A percentile compares a stretch with the other conserved stretches of the same genome.
These are phyloP conservation scores for Gonioctena quinquepunctata DNA, from an alignment of 1,140 invertebrate genomes.

Conservation along the genomic window DNA sequence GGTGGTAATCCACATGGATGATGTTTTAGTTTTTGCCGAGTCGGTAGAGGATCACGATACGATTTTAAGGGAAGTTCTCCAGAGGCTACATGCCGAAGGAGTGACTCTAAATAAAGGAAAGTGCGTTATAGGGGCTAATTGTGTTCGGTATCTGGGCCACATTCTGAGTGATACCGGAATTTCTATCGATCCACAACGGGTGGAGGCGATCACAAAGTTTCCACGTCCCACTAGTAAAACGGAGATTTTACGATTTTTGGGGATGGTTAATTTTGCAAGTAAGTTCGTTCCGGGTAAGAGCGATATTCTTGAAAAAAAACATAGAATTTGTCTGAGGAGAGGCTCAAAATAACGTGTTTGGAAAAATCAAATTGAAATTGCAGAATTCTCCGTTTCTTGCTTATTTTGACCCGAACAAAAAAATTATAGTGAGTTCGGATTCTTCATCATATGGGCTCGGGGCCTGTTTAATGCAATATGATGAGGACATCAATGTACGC, in stretches of 20 bases:
- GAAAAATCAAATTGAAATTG: not conserved
- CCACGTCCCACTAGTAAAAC: not conserved
- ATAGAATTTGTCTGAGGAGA: not conserved
- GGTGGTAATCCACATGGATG: not conserved
- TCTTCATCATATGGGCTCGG: conserved; percentile 7
- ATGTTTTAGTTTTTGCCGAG: not conserved
- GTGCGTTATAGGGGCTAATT: not conserved
- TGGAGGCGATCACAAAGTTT: not conserved
- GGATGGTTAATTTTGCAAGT: not conserved
- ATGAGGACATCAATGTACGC: too few relatives aligned
- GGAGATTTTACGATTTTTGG: not conserved
- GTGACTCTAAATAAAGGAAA: not conserved
- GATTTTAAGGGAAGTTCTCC: not conserved
- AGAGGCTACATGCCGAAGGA: not conserved
- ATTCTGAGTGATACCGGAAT: not conserved
- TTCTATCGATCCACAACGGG: not conserved
- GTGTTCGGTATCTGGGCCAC: not conserved
- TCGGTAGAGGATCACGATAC: not conserved
- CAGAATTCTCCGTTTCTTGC: not conserved
- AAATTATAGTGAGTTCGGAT: not conserved
- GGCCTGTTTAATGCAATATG: conserved; percentile 3
- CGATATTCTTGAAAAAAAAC: not conserved
- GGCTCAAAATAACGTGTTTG: not conserved
- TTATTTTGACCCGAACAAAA: not conserved
- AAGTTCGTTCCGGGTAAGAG: not conserved